Conservation (phyloP, 37 sponge, comb jelly and placozoan genomes). For the Dysidea cf. avara region DNA sequence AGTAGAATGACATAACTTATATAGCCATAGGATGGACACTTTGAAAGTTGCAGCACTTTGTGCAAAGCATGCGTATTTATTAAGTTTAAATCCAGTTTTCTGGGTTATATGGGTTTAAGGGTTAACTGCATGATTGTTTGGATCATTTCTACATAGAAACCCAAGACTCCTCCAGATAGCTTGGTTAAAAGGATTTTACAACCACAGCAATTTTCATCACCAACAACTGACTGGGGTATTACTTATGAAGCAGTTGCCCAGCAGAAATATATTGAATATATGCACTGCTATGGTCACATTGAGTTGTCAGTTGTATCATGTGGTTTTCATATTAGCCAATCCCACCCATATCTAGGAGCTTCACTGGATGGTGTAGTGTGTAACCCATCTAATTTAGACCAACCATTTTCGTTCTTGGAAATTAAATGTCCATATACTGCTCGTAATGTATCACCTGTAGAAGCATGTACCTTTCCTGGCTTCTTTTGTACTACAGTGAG, state of each 20-base stretch:
- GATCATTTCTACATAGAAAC: slow-evolving; percentile 5
- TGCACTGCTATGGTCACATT: not conserved
- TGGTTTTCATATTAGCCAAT: slow-evolving; percentile 28
- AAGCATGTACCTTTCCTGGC: not conserved
- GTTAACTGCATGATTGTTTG: slow-evolving; percentile 44
- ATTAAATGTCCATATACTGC: slow-evolving; percentile 11
- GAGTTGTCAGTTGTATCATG: not conserved
- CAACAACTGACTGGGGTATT: slow-evolving; percentile 27
- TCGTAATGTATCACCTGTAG: not conserved
- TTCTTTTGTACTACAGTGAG: not conserved
- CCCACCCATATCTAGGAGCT: slow-evolving; percentile 36
- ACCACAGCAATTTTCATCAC: slow-evolving; percentile 22
- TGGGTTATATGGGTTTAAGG: too few species aligned
- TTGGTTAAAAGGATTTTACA: slow-evolving; percentile 16
- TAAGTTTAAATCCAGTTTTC: too few species aligned
- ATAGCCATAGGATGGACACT: too few species aligned
- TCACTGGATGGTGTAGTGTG: slow-evolving; percentile 42
- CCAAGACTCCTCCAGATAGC: slow-evolving; percentile 8
- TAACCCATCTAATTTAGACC: slow-evolving; percentile 9
- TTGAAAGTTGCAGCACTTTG: too few species aligned
- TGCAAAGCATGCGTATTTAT: too few species aligned
- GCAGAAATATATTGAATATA: not conserved
- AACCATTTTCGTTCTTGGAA: slow-evolving; percentile 40
- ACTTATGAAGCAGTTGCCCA: slow-evolving; percentile 12
- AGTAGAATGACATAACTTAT: too few species aligned